A percentile compares a stretch with the other conserved stretches of the same genome.
Conservation (phyloP, 92 coral and sea anemone genomes). For the Blastomussa wellsi region DNA sequence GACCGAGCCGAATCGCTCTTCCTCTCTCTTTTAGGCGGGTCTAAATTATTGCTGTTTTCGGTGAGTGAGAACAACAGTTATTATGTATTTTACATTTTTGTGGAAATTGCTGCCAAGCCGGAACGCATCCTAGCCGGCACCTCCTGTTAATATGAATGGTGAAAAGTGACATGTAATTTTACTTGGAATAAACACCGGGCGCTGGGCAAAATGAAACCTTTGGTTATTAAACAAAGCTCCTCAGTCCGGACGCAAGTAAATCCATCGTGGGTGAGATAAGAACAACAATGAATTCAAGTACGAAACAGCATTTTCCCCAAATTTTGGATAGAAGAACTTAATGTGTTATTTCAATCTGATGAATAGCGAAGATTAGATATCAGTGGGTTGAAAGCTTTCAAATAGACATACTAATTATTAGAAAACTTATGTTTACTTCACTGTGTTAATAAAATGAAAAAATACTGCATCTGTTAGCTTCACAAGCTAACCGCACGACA, state of each 20-base stretch:
- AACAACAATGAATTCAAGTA: not conserved
- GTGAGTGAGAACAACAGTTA: not conserved
- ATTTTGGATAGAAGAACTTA: not conserved
- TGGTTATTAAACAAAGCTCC: not conserved
- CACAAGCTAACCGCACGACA: not conserved
- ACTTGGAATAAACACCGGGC: not conserved
- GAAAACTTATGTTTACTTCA: not conserved
- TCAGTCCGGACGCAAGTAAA: not conserved
- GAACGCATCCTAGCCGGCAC: not conserved
- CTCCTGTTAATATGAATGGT: not conserved
- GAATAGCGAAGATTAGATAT: not conserved
- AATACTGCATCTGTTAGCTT: not conserved
- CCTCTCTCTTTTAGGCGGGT: not conserved
- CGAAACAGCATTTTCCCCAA: not conserved
- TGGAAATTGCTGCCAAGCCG: conserved; percentile 14
- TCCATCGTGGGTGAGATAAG: not conserved
- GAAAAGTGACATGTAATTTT: not conserved
- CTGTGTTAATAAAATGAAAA: not conserved
- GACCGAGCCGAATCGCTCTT: not conserved
- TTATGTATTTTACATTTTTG: not conserved
- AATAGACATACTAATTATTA: not conserved
- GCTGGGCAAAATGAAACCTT: not conserved
- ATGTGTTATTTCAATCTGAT: not conserved
- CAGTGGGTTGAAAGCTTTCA: not conserved
- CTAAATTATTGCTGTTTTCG: not conserved